Conservation (phyloP, 2,113 vertebrate genomes). For the Aphelocoma coerulescens region DNA sequence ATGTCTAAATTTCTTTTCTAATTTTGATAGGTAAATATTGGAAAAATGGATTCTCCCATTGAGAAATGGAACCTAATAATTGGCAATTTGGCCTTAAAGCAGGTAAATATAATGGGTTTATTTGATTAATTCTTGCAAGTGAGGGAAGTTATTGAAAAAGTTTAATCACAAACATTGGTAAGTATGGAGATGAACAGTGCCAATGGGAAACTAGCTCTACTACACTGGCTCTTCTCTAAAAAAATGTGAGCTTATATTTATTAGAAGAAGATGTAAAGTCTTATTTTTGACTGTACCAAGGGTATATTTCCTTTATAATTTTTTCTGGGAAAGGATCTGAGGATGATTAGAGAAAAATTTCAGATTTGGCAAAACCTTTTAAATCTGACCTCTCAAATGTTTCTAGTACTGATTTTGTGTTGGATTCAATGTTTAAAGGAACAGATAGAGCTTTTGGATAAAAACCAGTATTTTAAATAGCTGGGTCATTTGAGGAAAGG, state of each 20-base stretch:
- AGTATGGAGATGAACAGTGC: background rate
- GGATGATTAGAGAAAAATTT: background rate
- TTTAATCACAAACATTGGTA: background rate
- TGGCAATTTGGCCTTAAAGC: conserved; percentile 95
- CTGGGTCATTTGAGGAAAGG: background rate
- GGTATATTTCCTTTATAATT: background rate
- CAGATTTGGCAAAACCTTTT: background rate
- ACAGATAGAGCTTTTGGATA: background rate
- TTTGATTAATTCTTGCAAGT: background rate
- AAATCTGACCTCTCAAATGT: background rate
- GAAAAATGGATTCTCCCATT: conserved; percentile 98
- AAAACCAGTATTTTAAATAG: background rate
- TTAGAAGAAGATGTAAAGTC: background rate
- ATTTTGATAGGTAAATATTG: conserved; percentile 87
- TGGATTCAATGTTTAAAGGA: background rate
- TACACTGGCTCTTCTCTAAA: background rate
- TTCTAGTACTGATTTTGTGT: background rate
- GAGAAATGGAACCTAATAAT: conserved; percentile 98
- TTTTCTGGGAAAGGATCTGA: background rate
- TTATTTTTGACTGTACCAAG: background rate
- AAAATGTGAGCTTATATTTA: background rate
- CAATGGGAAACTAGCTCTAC: background rate
- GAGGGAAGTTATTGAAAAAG: background rate
- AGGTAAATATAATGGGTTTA: conserved; percentile 72
- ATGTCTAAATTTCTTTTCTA: background rate